Base-by-base conservation (phyloP, 92 coral and sea anemone species). In the Paramuricea clavata region DNA sequence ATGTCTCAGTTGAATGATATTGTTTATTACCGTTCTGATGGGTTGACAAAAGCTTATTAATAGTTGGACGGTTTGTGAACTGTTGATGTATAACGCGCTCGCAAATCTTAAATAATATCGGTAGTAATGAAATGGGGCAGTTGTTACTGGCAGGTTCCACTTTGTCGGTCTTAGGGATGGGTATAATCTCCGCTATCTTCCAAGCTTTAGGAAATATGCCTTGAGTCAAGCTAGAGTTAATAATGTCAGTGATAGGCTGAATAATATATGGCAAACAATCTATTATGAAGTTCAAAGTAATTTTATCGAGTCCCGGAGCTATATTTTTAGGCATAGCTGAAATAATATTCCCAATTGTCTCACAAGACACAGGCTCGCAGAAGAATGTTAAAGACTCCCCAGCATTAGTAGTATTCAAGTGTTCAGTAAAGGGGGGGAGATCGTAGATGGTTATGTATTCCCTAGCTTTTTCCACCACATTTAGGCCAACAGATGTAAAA, bases 261-360 rank as follows among this genome's bases (percentile, higher is more conserved):
- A 22, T 35, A 26, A 69, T 69, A 10, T 69, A 42, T 5, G 75
- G 33, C 71, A 69, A 27, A 72, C 78, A 72, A 52, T 72, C 56
- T 28, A n/a, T 72, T n/a, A 72, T 72, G 21, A 72, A 47, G 1
- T 47, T 39, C 16, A 72, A n/a, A 35, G 78, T 15, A 35, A 72
- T 33, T 72, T 72, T 72, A 21, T 69, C 75, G 35, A 32, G 42
- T 12, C 75, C 75, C 13, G 75, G 75, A 42, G 39, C 75, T 30
- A 15, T 69, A 21, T 69, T 69, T 35, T 42, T 69, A 32, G 35
- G 75, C 41, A 69, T 69, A 3, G 31, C 78, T 33, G 16, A 23
- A 15, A 72, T 72, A 26, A 70, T 49, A n/a, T 72, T 72, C 13
- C 49, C 50, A 9, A 72, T 52, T n/a, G 44, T 32, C 26, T 25